These are phyloP conservation scores for Leptopilina clavipes DNA, from an alignment of 1,140 invertebrate genomes.

Conservation along the genomic window DNA sequence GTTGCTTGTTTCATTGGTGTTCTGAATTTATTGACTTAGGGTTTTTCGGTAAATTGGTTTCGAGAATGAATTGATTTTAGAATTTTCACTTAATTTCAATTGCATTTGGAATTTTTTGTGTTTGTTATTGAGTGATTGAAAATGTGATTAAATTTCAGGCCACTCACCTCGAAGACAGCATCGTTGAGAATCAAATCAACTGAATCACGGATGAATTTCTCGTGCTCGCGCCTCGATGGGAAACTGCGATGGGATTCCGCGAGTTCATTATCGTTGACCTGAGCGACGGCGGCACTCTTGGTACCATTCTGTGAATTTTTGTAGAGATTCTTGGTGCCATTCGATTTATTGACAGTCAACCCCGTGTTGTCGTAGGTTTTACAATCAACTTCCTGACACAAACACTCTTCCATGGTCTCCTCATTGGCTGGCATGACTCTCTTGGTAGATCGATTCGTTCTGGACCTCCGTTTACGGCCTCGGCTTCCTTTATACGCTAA, in stretches of 20 bases:
- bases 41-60: no score
- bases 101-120: no score
- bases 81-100: no score
- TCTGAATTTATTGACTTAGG: no score
- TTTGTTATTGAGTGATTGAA: neutral
- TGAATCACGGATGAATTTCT: slow-evolving; percentile 82
- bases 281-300: neutral
- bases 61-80: no score
- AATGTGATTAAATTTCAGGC: neutral
- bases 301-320: neutral
- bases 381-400: slow-evolving; percentile 45
- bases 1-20: no score
- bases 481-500: slow-evolving; percentile 72
- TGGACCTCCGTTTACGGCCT: slow-evolving; percentile 56
- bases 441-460: slow-evolving; percentile 50
- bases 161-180: slow-evolving; percentile 82
- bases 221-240: slow-evolving; percentile 78
- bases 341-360: slow-evolving; percentile 37
- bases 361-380: neutral
- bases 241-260: slow-evolving; percentile 65
- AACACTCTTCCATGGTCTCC: slow-evolving; percentile 51
- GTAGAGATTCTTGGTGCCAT: neutral
- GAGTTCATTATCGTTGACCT: neutral
- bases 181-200: slow-evolving; percentile 83
- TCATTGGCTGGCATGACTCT: slow-evolving; percentile 67